These are phyloP conservation scores for Ectemnius continuus DNA, from an alignment of 2,888 invertebrate genomes.

Conservation along the genomic window DNA sequence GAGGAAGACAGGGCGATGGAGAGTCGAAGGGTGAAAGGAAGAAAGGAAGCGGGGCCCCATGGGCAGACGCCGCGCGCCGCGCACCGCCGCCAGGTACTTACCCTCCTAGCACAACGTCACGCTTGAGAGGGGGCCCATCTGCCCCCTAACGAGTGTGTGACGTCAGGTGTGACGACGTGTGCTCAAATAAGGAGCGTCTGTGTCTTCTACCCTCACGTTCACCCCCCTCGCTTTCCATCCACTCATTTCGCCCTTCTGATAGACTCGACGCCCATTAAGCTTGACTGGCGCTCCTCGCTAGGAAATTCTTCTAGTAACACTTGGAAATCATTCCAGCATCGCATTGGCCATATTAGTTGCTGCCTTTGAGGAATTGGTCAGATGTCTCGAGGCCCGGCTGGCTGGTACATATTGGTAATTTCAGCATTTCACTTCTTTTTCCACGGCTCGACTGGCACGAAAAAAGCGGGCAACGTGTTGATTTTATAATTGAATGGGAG, in stretches of 20 bases:
- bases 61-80: slow-evolving; percentile 61
- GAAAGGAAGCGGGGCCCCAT: slow-evolving; percentile 46
- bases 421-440: no score
- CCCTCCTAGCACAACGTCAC: slow-evolving; percentile 69
- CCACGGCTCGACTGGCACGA: no score
- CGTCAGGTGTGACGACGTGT: slow-evolving; percentile 77
- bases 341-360: no score
- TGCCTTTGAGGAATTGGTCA: no score
- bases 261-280: no score
- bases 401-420: no score
- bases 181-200: slow-evolving; percentile 60
- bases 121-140: slow-evolving; percentile 77
- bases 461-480: slow-evolving; percentile 9
- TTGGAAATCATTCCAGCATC: neutral
- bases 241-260: neutral
- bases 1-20: slow-evolving; percentile 24
- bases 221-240: neutral
- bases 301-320: neutral
- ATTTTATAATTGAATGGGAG: slow-evolving; percentile 5
- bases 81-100: slow-evolving; percentile 62
- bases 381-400: no score
- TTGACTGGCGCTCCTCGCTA: neutral
- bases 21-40: slow-evolving; percentile 24
- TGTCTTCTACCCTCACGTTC: slow-evolving; percentile 24
- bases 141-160: slow-evolving; percentile 76